A percentile compares a stretch with the other conserved stretches of the same genome.
phyloP scores from a whole-genome alignment of 2,797 vertebrate species.

The Miichthys miiuy region DNA sequence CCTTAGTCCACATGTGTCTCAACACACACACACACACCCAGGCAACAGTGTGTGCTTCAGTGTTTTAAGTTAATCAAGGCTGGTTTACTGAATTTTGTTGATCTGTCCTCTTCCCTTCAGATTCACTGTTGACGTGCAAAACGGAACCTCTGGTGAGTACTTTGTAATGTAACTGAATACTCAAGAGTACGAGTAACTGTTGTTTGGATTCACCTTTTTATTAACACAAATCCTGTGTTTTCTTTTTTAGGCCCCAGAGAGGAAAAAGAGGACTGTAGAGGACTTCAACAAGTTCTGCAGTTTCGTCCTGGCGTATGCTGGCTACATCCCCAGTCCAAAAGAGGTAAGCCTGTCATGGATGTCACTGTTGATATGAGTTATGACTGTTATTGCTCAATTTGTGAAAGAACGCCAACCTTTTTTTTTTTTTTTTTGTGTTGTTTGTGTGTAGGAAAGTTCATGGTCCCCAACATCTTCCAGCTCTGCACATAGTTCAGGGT shows the following conservation, averaged over 20 bases:
- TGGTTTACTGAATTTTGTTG: not conserved
- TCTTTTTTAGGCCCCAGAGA: slow-evolving; percentile 88
- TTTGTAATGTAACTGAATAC: not conserved
- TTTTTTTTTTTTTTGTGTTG: not conserved
- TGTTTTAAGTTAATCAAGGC: not conserved
- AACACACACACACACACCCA: not conserved
- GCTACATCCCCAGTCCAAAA: slow-evolving; percentile 92
- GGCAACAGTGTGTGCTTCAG: slow-evolving; percentile 4
- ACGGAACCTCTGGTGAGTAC: slow-evolving; percentile 87
- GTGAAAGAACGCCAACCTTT: not conserved
- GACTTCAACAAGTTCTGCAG: slow-evolving; percentile 98
- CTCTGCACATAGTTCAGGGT: slow-evolving; percentile 87
- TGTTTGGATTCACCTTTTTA: not conserved
- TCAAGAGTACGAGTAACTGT: not conserved
- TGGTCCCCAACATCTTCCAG: slow-evolving; percentile 92
- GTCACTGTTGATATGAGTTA: not conserved
- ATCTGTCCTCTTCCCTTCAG: slow-evolving; percentile 61
- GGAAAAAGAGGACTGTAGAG: slow-evolving; percentile 92
- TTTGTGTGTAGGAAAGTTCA: slow-evolving; percentile 84
- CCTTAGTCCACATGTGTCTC: slow-evolving; percentile 36
- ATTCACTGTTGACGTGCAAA: slow-evolving; percentile 89
- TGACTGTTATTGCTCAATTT: not conserved
- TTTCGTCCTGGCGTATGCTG: slow-evolving; percentile 93
- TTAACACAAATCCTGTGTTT: slow-evolving; percentile 40
- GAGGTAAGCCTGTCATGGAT: slow-evolving; percentile 83